Percentiles rank a stretch among this genome's conserved stretches.
These are phyloP conservation scores for Ovis canadensis DNA, from an alignment of 2,113 vertebrate species.

Conservation along the genomic window DNA sequence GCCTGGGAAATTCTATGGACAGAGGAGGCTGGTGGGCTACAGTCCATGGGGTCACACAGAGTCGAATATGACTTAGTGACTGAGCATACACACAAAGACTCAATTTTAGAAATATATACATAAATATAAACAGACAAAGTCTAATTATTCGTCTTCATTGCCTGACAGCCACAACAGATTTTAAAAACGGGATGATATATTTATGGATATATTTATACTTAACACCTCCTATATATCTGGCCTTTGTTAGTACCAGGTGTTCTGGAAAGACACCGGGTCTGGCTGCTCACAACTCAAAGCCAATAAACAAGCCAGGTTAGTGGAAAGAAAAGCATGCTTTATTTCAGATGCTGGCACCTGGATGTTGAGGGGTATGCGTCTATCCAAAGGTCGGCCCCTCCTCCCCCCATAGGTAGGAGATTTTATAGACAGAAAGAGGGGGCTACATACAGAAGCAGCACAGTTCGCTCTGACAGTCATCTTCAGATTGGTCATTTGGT, in stretches of 20 bases:
- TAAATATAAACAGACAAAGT: neutral
- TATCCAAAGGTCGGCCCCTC: neutral
- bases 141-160: neutral
- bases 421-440: neutral
- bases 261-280: rapidly evolving
- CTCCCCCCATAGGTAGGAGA: neutral
- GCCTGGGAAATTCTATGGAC: neutral
- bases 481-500: neutral
- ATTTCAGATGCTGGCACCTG: neutral
- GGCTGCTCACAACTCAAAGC: neutral
- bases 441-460: neutral
- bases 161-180: neutral
- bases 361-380: neutral
- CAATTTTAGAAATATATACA: neutral
- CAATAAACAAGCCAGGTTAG: neutral
- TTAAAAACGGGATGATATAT: neutral
- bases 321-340: neutral
- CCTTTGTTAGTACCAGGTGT: neutral
- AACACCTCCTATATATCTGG: neutral
- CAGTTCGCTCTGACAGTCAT: neutral
- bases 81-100: neutral
- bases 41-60: neutral
- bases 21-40: neutral
- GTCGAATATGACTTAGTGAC: neutral
- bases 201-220: neutral